Evolutionary conservation across 2,888 invertebrate genomes (phyloP), one percentile per base, ranked within the genome.

Genomic region (Calameuta pallipes): DNA sequence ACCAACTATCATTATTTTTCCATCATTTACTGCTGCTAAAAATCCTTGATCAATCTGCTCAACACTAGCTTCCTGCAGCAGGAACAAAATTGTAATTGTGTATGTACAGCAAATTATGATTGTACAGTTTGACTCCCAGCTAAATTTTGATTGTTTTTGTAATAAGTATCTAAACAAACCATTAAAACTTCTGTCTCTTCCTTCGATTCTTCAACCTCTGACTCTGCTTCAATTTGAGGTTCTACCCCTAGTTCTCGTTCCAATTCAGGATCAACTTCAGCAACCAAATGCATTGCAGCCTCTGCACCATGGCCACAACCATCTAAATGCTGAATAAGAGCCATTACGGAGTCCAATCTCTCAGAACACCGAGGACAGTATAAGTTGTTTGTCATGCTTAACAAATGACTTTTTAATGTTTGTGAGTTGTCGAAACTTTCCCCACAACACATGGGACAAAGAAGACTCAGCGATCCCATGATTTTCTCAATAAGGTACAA

Each of bases 361-460:
- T 90, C 90, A 41, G 92, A 92, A 88, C 95, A 95, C 80, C 93
- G 90, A 33, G 95, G 94, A 85, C 95, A 95, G 84, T 91, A 91
- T 79, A 95, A 87, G 90, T 94, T 94, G 87, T 93, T 93, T 36
- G 93, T 91, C 86, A 95, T 92, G 87, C 90, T 93, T 85, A 92
- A 91, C 83, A 92, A 93, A 91, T 92, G 94, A 86, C 92, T 91
- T 87, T 93, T 93, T 73, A 94, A 88, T 30, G 92, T 90, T 81
- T 93, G 91, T 81, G 93, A 93, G 79, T 93, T 93, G 80, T 91
- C 89, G 92, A 95, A 95, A 78, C 92, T 93, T 88, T 94, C 93
- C 80, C 93, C 93, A 86, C 95, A 95, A 89, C 95, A 95, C 88
- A 95, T 92, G 69, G 95, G 94, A 84, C 95, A 95, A 82, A 92